A percentile compares a stretch with the other conserved stretches of the same genome.
phyloP scores from a whole-genome alignment of 2,113 vertebrate genomes.

The Ochotona curzoniae region DNA sequence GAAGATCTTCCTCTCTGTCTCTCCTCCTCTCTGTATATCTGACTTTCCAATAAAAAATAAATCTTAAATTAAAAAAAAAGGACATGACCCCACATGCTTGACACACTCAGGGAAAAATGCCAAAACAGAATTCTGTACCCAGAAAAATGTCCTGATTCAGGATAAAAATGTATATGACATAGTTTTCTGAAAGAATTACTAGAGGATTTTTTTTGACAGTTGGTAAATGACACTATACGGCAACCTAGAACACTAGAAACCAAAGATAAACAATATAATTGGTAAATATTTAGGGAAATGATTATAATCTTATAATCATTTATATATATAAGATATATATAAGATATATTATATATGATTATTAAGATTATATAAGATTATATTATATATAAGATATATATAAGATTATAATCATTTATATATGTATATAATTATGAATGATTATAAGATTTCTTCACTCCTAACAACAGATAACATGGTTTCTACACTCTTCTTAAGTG shows the following conservation, averaged over 20 bases:
- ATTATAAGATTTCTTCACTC: no score
- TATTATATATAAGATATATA: no score
- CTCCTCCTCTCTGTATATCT: no score
- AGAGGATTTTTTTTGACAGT: slow-evolving; percentile 32
- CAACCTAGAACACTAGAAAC: slow-evolving; percentile 39
- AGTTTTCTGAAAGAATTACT: slow-evolving; percentile 45
- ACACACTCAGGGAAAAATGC: background rate
- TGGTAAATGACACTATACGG: slow-evolving; percentile 46
- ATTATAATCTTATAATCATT: no score
- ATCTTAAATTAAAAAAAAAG: no score
- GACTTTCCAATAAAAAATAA: no score
- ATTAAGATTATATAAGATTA: no score
- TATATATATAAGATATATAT: no score
- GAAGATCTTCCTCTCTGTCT: no score
- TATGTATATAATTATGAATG: no score
- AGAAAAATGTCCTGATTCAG: slow-evolving; percentile 41
- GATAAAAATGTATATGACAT: slow-evolving; percentile 53
- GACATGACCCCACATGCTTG: background rate
- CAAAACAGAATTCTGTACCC: slow-evolving; percentile 28
- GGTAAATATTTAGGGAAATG: slow-evolving; percentile 41
- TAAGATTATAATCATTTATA: no score
- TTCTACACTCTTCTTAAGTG: slow-evolving; percentile 29
- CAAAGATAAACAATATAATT: slow-evolving; percentile 49
- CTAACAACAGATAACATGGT: background rate
- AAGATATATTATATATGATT: no score